A percentile compares a stretch with the other conserved stretches of the same genome.
Conservation (phyloP, 2,113 vertebrate species). For the Oryzias curvinotus region DNA sequence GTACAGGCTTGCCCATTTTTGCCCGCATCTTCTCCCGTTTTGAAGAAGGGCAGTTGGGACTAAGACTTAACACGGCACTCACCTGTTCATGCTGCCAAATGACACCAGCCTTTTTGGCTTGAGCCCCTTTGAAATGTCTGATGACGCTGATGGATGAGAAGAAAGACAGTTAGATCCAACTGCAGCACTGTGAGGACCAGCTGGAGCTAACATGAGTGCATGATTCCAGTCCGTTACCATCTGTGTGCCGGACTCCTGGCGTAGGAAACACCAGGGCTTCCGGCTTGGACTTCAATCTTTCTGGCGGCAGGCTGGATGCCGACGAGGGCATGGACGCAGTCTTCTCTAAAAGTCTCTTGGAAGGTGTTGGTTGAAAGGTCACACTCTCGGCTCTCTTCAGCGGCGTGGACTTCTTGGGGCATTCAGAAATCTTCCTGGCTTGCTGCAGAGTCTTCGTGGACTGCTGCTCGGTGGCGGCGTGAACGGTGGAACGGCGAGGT, state of each 20-base stretch:
- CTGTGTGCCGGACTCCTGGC: slow-evolving; percentile 21
- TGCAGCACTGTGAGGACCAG: background rate
- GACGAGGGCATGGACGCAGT: slow-evolving; percentile 5
- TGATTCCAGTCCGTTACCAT: slow-evolving; percentile 32
- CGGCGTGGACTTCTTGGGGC: slow-evolving; percentile 48
- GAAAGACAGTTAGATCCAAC: slow-evolving; percentile 38
- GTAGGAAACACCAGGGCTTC: slow-evolving; percentile 39
- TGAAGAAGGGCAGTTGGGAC: too few species aligned
- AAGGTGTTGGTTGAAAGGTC: slow-evolving; percentile 37
- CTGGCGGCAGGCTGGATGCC: slow-evolving; percentile 24
- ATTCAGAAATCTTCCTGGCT: slow-evolving; percentile 51
- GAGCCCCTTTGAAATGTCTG: slow-evolving; percentile 55
- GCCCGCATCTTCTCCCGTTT: too few species aligned
- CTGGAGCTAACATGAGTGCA: too few species aligned
- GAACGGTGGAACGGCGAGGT: slow-evolving; percentile 37
- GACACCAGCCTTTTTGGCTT: slow-evolving; percentile 69
- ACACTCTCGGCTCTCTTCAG: slow-evolving; percentile 50
- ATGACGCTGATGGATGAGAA: slow-evolving; percentile 10
- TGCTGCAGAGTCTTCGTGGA: slow-evolving; percentile 37
- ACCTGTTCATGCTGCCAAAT: slow-evolving; percentile 78
- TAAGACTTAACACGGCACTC: slow-evolving; percentile 8
- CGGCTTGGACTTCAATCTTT: slow-evolving; percentile 35
- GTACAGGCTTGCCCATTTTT: too few species aligned
- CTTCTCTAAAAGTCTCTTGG: slow-evolving; percentile 45
- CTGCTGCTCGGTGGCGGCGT: background rate